Percentiles rank a stretch among this genome's conserved stretches.
Conservation (phyloP, 1,140 invertebrate species). For the Tachypleus tridentatus region DNA sequence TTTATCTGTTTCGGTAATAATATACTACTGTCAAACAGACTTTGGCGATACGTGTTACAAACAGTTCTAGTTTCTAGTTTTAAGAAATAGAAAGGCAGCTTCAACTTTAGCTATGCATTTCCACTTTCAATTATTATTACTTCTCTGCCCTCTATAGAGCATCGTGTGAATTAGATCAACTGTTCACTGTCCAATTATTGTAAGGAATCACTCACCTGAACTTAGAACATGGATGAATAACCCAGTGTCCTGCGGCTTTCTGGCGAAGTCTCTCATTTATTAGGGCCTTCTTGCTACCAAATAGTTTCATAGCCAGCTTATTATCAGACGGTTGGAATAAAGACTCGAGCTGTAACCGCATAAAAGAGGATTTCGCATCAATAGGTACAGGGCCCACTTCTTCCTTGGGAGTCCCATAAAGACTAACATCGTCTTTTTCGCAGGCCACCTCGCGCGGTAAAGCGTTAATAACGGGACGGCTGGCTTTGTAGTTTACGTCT, state of each 20-base stretch:
- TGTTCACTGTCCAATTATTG: too few species aligned
- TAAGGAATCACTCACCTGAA: conserved; percentile 56
- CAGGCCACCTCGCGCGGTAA: conserved; percentile 18
- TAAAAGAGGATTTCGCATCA: conserved; percentile 75
- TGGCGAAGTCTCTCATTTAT: conserved; percentile 91
- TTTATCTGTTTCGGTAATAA: too few species aligned
- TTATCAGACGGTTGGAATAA: conserved; percentile 93
- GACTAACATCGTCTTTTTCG: conserved; percentile 70
- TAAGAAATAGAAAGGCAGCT: too few species aligned
- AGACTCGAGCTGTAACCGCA: conserved; percentile 86
- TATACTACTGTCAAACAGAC: too few species aligned
- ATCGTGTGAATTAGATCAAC: too few species aligned
- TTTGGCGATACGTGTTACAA: too few species aligned
- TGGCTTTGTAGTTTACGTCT: conserved; percentile 39
- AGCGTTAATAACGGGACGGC: too few species aligned
- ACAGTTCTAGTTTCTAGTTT: too few species aligned
- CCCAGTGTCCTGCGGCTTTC: conserved; percentile 86
- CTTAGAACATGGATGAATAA: conserved; percentile 91
- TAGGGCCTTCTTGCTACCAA: conserved; percentile 83
- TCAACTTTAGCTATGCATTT: too few species aligned
- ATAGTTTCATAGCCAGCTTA: conserved; percentile 92
- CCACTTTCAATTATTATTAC: too few species aligned
- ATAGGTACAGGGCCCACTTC: conserved; percentile 56
- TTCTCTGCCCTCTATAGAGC: too few species aligned
- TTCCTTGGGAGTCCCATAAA: conserved; percentile 95